phyloP scores from a whole-genome alignment of 2,113 vertebrate species.

The Otus sunia region DNA sequence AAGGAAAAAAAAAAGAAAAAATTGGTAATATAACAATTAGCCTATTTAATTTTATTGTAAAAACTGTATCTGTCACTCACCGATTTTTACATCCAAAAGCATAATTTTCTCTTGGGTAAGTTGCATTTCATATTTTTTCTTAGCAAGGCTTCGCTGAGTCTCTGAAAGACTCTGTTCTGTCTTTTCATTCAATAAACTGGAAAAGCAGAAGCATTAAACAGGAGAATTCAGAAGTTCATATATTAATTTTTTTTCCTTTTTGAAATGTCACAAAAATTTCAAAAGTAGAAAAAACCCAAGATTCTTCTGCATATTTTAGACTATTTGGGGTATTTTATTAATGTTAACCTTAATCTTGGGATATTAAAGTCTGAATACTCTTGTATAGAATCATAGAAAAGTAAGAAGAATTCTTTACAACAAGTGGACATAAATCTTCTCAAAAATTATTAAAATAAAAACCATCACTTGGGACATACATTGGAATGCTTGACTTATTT shows the following conservation, averaged over 20 bases:
- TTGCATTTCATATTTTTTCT: constrained; percentile 78
- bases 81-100: constrained; percentile 77
- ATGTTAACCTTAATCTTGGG: background rate
- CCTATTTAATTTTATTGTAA: background rate
- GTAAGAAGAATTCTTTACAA: background rate
- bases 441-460: background rate
- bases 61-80: constrained; percentile 58
- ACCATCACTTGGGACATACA: background rate
- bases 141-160: constrained; percentile 71
- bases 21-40: background rate
- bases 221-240: constrained; percentile 1
- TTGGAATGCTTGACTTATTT: background rate
- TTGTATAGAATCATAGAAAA: background rate
- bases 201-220: constrained; percentile 61
- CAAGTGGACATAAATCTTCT: background rate
- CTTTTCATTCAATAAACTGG: constrained; percentile 78
- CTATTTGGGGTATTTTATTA: background rate
- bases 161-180: constrained; percentile 77
- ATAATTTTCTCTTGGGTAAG: constrained; percentile 77
- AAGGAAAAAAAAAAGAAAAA: background rate
- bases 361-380: background rate
- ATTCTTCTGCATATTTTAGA: background rate
- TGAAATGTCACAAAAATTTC: background rate
- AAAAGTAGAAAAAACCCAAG: background rate
- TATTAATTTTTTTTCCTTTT: background rate